Evolutionary conservation across 2,113 vertebrate species (phyloP).

Genomic region (Ammodytes marinus): DNA sequence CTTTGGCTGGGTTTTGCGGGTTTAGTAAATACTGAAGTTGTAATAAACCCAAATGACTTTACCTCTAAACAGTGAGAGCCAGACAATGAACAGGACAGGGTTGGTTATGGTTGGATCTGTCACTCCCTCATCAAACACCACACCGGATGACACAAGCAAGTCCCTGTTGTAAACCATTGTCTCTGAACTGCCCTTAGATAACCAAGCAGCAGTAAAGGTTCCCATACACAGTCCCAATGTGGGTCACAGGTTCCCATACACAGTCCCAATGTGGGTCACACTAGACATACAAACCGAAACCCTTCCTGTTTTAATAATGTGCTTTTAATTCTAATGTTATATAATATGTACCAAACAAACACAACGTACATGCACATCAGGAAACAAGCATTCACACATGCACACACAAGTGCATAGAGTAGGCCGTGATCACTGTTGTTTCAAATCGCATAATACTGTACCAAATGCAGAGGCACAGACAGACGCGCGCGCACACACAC

Average conservation of each 20-base stretch:
- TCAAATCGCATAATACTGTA: slow-evolving; percentile 1
- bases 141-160: not conserved
- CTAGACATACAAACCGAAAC: no score
- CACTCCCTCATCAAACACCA: slow-evolving; percentile 23
- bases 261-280: no score
- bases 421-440: not conserved
- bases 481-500: no score
- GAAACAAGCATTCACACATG: not conserved
- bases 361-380: not conserved
- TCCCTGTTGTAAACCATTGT: not conserved
- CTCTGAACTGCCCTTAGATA: no score
- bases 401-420: not conserved
- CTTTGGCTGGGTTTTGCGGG: no score
- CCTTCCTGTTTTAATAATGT: no score
- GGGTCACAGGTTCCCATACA: no score
- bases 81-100: not conserved
- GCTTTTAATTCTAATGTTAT: no score
- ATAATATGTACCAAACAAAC: not conserved
- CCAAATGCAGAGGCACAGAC: not conserved
- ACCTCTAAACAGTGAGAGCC: not conserved
- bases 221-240: no score
- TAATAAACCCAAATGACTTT: no score
- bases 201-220: no score
- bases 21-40: no score
- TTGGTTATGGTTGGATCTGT: not conserved